A percentile compares a stretch with the other conserved stretches of the same genome.
phyloP scores from a whole-genome alignment of 2,888 invertebrate genomes.

The Nephrotoma flavescens region DNA sequence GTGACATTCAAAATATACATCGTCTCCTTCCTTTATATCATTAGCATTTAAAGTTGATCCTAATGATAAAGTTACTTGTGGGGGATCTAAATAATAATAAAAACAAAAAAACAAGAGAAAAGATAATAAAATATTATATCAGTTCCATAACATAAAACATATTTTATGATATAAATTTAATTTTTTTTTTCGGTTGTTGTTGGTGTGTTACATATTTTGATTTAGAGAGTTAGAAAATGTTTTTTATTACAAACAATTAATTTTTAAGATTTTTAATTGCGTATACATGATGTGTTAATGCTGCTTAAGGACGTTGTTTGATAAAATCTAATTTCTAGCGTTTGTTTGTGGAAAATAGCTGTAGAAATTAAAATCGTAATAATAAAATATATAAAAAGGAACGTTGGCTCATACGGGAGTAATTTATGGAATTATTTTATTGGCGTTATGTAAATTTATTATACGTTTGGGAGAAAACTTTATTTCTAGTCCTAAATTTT shows the following conservation, averaged over 20 bases:
- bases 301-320: not conserved
- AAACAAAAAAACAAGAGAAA: not conserved
- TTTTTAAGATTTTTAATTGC: not conserved
- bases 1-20: constrained; percentile 68
- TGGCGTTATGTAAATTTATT: not conserved
- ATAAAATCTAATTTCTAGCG: not conserved
- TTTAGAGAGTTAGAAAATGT: not conserved
- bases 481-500: not conserved
- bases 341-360: not conserved
- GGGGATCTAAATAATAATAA: constrained; percentile 45
- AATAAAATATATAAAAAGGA: not conserved
- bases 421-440: not conserved
- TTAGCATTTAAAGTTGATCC: constrained; percentile 61
- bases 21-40: constrained; percentile 66
- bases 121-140: constrained; percentile 1
- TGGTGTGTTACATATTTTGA: not conserved
- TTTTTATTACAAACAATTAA: not conserved
- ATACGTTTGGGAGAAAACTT: not conserved
- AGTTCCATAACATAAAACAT: not conserved
- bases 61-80: constrained; percentile 52
- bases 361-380: not conserved
- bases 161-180: not conserved
- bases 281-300: not conserved
- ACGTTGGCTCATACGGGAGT: not conserved
- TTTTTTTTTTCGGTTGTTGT: not conserved